These are phyloP conservation scores for Mycogona germanica DNA, from an alignment of 2,888 invertebrate genomes.

Conservation along the genomic window DNA sequence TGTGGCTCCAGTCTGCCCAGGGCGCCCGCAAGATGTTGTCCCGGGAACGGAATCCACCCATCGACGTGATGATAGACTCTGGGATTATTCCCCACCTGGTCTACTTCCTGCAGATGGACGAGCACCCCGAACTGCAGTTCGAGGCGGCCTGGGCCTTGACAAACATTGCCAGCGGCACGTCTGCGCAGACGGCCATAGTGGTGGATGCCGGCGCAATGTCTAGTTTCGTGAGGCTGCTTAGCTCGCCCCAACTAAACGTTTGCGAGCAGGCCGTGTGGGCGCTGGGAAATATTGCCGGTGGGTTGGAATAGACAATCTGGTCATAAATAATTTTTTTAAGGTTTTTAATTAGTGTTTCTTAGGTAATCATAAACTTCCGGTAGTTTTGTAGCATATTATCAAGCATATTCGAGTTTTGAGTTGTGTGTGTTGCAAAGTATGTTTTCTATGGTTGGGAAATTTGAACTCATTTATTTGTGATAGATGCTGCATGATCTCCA, in stretches of 20 bases:
- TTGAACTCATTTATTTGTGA: no score
- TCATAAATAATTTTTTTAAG: no score
- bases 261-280: slow-evolving; percentile 99
- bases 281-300: slow-evolving; percentile 70
- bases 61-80: slow-evolving; percentile 85
- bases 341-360: no score
- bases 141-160: slow-evolving; percentile 97
- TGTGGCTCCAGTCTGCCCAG: slow-evolving; percentile 26
- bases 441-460: no score
- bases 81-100: slow-evolving; percentile 93
- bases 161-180: slow-evolving; percentile 91
- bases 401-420: no score
- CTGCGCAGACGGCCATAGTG: slow-evolving; percentile 81
- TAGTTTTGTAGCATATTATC: no score
- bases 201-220: slow-evolving; percentile 50
- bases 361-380: no score
- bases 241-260: slow-evolving; percentile 91
- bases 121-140: slow-evolving; percentile 78
- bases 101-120: slow-evolving; percentile 69
- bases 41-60: slow-evolving; percentile 96
- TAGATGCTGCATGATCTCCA: no score
- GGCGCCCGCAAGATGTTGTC: slow-evolving; percentile 68
- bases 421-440: no score
- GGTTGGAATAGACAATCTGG: no score
- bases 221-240: slow-evolving; percentile 72